phyloP scores from a whole-genome alignment of 2,113 vertebrate genomes.

The Poicephalus meyeri region DNA sequence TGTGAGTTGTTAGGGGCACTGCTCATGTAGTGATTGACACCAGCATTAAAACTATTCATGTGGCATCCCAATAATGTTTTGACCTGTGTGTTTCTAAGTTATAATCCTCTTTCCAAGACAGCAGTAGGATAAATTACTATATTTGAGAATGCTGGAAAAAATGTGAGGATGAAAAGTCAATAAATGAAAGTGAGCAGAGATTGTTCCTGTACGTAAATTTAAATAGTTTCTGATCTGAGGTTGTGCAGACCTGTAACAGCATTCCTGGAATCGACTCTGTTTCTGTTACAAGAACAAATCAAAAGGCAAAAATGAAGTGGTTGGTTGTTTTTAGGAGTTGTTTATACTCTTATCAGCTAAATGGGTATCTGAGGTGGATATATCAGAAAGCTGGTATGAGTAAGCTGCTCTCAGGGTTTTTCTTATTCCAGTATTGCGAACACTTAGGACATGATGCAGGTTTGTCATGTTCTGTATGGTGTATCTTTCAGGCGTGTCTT shows the following conservation, averaged over 20 bases:
- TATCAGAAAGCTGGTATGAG: background rate
- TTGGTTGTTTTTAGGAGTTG: background rate
- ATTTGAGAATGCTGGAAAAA: background rate
- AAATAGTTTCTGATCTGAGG: background rate
- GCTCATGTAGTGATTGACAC: background rate
- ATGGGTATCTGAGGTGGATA: background rate
- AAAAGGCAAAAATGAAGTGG: background rate
- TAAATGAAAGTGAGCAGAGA: background rate
- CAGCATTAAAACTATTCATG: background rate
- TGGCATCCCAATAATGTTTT: background rate
- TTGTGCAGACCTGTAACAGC: background rate
- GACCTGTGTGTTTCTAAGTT: background rate
- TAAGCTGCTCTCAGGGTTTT: background rate
- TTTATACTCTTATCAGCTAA: fast-evolving
- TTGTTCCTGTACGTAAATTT: background rate
- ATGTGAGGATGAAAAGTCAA: background rate
- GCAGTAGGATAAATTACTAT: background rate
- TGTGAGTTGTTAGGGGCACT: background rate
- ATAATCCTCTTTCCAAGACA: background rate
- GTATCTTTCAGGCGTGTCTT: background rate
- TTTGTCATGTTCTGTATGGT: background rate
- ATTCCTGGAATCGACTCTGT: background rate
- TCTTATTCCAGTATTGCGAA: fast-evolving
- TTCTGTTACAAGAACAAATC: background rate
- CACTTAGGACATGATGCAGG: fast-evolving